A percentile compares a stretch with the other conserved stretches of the same genome.
These are phyloP conservation scores for Cetonia aurata DNA, from an alignment of 2,888 invertebrate genomes.

Conservation along the genomic window DNA sequence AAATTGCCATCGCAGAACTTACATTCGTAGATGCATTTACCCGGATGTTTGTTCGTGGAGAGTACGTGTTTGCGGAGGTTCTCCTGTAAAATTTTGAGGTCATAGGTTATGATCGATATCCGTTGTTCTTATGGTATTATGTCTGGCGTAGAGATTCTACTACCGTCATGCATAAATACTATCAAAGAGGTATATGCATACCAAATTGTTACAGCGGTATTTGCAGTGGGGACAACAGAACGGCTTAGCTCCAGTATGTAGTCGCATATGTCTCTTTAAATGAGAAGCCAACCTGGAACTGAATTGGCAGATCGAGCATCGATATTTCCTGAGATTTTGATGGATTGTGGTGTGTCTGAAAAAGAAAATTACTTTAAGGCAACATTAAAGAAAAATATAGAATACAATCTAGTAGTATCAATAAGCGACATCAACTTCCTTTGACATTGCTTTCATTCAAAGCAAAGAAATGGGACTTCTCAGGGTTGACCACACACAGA, in stretches of 20 bases:
- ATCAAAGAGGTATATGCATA: slow-evolving; percentile 61
- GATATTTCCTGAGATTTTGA: slow-evolving; percentile 68
- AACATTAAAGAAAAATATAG: slow-evolving; percentile 26
- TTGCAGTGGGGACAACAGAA: slow-evolving; percentile 88
- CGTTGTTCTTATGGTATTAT: not conserved
- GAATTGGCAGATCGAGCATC: slow-evolving; percentile 80
- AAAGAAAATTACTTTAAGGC: slow-evolving; percentile 50
- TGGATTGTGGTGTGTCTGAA: slow-evolving; percentile 76
- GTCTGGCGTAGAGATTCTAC: not conserved
- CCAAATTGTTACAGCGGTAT: slow-evolving; percentile 83
- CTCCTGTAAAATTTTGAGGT: slow-evolving; percentile 71
- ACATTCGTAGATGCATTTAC: slow-evolving; percentile 84
- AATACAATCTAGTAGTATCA: too few relatives aligned
- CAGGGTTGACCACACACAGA: too few relatives aligned
- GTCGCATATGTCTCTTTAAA: slow-evolving; percentile 82
- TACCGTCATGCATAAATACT: too few relatives aligned
- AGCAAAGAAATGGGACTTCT: too few relatives aligned
- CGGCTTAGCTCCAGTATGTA: slow-evolving; percentile 86
- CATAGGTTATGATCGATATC: not conserved
- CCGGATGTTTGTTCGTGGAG: slow-evolving; percentile 82
- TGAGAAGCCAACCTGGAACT: slow-evolving; percentile 76
- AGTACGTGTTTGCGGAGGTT: slow-evolving; percentile 90
- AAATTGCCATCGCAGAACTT: slow-evolving; percentile 71
- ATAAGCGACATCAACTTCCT: too few relatives aligned
- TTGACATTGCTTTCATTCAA: too few relatives aligned